These are phyloP conservation scores for Suncus etruscus DNA, from an alignment of 2,113 vertebrate genomes.

Conservation along the genomic window DNA sequence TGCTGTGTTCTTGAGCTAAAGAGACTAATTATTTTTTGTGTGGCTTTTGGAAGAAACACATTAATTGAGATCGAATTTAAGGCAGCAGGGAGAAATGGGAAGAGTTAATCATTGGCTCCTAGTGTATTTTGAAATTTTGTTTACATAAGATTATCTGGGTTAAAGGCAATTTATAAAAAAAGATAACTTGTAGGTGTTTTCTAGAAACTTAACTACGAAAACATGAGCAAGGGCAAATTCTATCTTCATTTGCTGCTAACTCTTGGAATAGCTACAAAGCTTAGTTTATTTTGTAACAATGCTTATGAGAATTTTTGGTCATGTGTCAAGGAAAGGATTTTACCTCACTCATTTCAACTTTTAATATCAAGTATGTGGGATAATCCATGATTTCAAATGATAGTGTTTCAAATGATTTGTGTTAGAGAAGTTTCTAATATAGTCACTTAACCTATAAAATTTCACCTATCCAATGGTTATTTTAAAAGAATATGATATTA, in stretches of 20 bases:
- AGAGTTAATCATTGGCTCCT: not conserved
- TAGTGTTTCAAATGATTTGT: not conserved
- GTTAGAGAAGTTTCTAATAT: not conserved
- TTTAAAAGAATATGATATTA: not conserved
- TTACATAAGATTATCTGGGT: not conserved
- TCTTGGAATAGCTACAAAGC: not conserved
- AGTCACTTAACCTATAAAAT: not conserved
- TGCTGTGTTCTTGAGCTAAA: not conserved
- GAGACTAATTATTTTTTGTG: not conserved
- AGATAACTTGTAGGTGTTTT: not conserved
- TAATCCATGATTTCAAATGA: slow-evolving; percentile 4
- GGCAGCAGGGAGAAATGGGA: not conserved
- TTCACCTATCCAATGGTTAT: not conserved
- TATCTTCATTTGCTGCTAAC: not conserved
- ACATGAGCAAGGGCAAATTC: not conserved
- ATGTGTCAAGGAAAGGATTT: not conserved
- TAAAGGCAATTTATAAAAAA: slow-evolving; percentile 23
- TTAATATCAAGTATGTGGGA: not conserved
- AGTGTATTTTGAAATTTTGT: not conserved
- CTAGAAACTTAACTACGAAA: slow-evolving; percentile 1
- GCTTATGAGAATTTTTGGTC: not conserved
- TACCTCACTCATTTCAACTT: not conserved
- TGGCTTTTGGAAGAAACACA: not conserved
- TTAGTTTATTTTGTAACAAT: not conserved
- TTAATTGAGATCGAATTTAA: not conserved